A percentile compares a stretch with the other conserved stretches of the same genome.
These are phyloP conservation scores for Brevimyrus niger DNA, from an alignment of 2,113 vertebrate genomes.

Conservation along the genomic window DNA sequence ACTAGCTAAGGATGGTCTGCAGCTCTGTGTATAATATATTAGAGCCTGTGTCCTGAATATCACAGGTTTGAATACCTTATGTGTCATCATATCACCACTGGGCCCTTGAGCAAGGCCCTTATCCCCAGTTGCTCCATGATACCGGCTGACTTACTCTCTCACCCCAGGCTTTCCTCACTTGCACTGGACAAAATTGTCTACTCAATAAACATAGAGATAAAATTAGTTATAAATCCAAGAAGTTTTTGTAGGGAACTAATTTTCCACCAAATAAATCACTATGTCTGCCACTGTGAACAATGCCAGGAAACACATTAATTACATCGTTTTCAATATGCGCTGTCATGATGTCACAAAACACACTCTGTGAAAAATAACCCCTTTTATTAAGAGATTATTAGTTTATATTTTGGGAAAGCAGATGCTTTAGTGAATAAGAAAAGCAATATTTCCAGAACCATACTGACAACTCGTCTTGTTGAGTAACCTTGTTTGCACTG, in stretches of 20 bases:
- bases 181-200: neutral
- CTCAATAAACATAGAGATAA: neutral
- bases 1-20: neutral
- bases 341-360: neutral
- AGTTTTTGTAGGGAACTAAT: neutral
- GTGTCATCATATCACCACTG: neutral
- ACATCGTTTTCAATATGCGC: neutral
- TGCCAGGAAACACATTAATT: neutral
- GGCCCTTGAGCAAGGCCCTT: neutral
- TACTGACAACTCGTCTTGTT: neutral
- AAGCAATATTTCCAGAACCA: neutral
- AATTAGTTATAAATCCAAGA: neutral
- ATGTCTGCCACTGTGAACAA: neutral
- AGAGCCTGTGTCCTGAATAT: neutral
- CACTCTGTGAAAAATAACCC: neutral
- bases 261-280: neutral
- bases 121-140: neutral
- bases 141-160: neutral
- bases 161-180: neutral
- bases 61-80: neutral
- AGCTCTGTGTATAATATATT: neutral
- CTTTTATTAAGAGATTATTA: neutral
- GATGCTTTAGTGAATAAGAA: neutral
- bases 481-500: neutral
- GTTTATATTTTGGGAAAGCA: neutral